A percentile compares a stretch with the other conserved stretches of the same genome.
Conservation (phyloP, 2,113 vertebrate species). For the Mus pahari region DNA sequence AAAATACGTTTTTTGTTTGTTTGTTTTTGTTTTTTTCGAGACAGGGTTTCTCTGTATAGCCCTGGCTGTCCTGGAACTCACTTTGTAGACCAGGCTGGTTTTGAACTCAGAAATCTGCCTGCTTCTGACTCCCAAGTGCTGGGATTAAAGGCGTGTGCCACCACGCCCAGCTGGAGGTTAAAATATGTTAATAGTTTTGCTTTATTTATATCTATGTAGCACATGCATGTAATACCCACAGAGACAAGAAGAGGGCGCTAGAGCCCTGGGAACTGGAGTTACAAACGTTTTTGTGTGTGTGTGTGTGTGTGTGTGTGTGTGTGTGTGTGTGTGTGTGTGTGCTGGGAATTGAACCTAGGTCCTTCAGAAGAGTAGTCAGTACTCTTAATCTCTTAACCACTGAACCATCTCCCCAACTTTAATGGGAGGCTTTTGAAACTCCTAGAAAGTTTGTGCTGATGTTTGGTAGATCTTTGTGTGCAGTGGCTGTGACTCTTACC, state of each 20-base stretch:
- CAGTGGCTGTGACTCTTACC: neutral
- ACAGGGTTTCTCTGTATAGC: no score
- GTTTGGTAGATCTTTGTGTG: neutral
- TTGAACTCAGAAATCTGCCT: no score
- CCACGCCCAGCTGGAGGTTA: no score
- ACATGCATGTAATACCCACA: neutral
- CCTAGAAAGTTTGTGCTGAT: neutral
- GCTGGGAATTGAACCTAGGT: neutral
- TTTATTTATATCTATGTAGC: neutral
- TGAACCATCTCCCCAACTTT: neutral
- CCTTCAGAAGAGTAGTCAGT: neutral
- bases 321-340: neutral
- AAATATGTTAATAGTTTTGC: neutral
- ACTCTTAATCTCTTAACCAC: neutral
- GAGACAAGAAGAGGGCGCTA: no score
- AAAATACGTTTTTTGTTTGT: neutral
- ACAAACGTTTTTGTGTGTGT: neutral
- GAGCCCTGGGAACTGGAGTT: neutral
- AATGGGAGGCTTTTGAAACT: neutral
- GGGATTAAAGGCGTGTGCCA: no score
- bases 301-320: no score
- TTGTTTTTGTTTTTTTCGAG: no score
- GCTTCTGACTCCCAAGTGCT: no score
- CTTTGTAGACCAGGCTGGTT: no score
- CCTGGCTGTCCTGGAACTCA: no score